Percentiles rank a stretch among this genome's conserved stretches.
phyloP scores from a whole-genome alignment of 2,113 vertebrate genomes.

The Phrynosoma platyrhinos region DNA sequence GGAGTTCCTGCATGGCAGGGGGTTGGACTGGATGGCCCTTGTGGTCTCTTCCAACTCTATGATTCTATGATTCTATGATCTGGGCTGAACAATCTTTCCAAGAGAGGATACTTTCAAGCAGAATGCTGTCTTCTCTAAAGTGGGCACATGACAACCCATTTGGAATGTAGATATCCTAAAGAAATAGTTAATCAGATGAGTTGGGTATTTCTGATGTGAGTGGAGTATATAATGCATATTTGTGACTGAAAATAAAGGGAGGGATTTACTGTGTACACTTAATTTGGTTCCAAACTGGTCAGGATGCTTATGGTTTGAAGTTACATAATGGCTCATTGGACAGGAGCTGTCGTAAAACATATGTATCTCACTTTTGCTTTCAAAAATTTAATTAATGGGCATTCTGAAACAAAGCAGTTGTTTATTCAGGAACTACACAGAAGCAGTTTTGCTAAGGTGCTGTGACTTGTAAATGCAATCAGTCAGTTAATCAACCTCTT shows the following conservation, averaged over 20 bases:
- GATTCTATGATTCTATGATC: too few relatives aligned
- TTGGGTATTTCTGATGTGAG: neutral
- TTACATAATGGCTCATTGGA: neutral
- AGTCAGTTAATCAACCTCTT: conserved; percentile 5
- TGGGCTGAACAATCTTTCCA: too few relatives aligned
- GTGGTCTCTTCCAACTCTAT: too few relatives aligned
- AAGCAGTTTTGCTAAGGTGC: neutral
- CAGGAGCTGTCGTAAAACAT: neutral
- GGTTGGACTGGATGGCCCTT: too few relatives aligned
- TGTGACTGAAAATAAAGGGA: neutral
- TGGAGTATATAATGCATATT: neutral
- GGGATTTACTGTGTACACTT: neutral
- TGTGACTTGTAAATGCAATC: conserved; percentile 3
- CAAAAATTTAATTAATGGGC: neutral
- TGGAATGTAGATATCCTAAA: neutral
- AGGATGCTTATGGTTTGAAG: neutral
- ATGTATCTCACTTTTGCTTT: neutral
- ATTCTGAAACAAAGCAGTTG: neutral
- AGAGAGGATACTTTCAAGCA: too few relatives aligned
- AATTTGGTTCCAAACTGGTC: neutral
- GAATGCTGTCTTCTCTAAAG: too few relatives aligned
- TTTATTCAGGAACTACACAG: neutral
- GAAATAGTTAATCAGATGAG: neutral
- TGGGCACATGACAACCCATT: too few relatives aligned
- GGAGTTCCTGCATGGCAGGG: too few relatives aligned